Conservation (phyloP, 2,888 invertebrate species). For the Lepidochrysops patricia region DNA sequence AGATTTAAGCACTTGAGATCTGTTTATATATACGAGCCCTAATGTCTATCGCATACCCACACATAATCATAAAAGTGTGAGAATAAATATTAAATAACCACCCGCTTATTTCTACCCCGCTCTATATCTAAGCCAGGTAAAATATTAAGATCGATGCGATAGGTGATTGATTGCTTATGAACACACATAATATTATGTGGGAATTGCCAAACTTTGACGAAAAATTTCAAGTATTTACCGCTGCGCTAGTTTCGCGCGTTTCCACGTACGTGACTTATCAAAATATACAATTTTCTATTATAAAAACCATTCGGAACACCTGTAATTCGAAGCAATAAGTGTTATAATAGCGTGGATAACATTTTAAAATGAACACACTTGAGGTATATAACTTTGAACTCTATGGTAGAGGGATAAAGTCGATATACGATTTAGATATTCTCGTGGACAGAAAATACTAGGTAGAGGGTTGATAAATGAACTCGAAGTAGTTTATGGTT, state of each 20-base stretch:
- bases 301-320: neutral
- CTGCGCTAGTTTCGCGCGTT: neutral
- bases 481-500: slow-evolving; percentile 25
- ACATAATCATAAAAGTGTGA: too few relatives aligned
- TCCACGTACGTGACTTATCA: neutral
- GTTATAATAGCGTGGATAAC: neutral
- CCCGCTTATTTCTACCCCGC: too few relatives aligned
- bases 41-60: too few relatives aligned
- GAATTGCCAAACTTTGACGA: neutral
- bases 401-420: neutral
- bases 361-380: neutral
- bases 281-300: neutral
- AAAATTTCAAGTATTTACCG: neutral
- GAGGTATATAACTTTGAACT: neutral
- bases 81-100: too few relatives aligned
- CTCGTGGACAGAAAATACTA: neutral
- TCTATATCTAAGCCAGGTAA: too few relatives aligned
- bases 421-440: neutral
- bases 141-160: neutral
- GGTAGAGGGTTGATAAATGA: slow-evolving; percentile 22
- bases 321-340: neutral
- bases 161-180: neutral
- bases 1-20: too few relatives aligned
- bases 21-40: too few relatives aligned
- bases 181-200: neutral